phyloP scores from a whole-genome alignment of 1,140 invertebrate species.

The Acromyrmex echinatior region DNA sequence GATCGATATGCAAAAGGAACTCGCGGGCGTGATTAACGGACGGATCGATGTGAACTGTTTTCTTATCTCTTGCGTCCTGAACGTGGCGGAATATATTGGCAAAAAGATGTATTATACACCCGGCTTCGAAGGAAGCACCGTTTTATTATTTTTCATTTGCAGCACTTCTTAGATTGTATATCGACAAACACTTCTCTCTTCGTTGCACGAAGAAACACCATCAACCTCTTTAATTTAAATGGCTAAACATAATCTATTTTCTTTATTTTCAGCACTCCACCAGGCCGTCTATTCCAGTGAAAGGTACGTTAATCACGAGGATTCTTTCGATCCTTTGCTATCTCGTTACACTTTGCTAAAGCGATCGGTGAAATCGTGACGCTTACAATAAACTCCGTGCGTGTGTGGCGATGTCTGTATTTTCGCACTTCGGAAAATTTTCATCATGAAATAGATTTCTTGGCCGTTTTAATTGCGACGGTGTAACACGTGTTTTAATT shows the following conservation, averaged over 20 bases:
- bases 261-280: constrained; percentile 84
- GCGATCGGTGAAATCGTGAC: constrained; percentile 3
- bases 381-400: background rate
- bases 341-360: constrained; percentile 25
- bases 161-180: constrained; percentile 41
- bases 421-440: background rate
- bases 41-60: constrained; percentile 29
- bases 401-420: background rate
- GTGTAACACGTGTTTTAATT: background rate
- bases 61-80: constrained; percentile 32
- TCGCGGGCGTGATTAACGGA: constrained; percentile 27
- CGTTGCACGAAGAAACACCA: constrained; percentile 50
- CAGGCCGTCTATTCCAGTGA: constrained; percentile 85
- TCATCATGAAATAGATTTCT: background rate
- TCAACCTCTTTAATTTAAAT: background rate
- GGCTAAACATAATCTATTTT: constrained; percentile 48
- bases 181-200: constrained; percentile 37
- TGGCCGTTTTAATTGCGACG: background rate
- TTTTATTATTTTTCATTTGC: constrained; percentile 51
- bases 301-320: constrained; percentile 79
- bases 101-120: constrained; percentile 67
- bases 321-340: background rate
- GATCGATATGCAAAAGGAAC: constrained; percentile 41
- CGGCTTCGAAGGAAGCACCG: constrained; percentile 53
- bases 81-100: constrained; percentile 1